Base-by-base conservation (phyloP, 2,113 vertebrate genomes). In the Miniopterus natalensis region DNA sequence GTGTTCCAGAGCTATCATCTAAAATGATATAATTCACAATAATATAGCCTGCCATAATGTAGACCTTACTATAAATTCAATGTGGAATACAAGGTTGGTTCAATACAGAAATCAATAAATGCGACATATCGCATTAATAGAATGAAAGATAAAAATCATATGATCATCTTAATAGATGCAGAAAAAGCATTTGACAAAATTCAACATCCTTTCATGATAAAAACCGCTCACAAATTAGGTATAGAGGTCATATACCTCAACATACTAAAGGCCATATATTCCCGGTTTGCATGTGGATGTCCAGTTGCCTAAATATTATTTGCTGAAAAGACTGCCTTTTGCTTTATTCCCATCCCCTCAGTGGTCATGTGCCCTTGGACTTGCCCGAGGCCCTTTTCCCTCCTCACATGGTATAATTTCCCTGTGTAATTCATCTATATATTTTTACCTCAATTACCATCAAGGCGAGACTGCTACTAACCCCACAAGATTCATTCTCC, bases 1-100 rank as follows among this genome's bases (percentile, higher is more conserved):
- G 4, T 55, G 25, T 51, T 70, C 23, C 36, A 80, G 5, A 87
- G 0, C 17, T 89, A 31, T 74, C 23, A 81, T 11, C 3, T 49
- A 11, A 45, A 93, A 61, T 71, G 7, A 59, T 75, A 45, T 55
- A 74, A 79, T 78, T 70, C 31, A 73, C 9, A 71, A 14, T 87
- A 85, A 83, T 88, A 83, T 78, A 81, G 53, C 71, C 73, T 92
- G 83, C 45, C 42, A 90, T 94, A 95, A 93, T 84, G 7, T 74
- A 66, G 47, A 53, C n/a, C 86, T 96, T 78, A 79, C 95, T 97
- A 97, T 92, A 92, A 97, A 97, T 98, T 95, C 40, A 53, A 53
- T 36, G 36, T 49, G 36, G 12, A 59, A 59, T 59, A 29, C 57
- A 63, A 83, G 27, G 9, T 63, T 63, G 57, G 17, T 83, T 61